Percentiles rank a stretch among this genome's conserved stretches.
Conservation (phyloP, 2,888 invertebrate genomes). For the Microctonus aethiopoides region DNA sequence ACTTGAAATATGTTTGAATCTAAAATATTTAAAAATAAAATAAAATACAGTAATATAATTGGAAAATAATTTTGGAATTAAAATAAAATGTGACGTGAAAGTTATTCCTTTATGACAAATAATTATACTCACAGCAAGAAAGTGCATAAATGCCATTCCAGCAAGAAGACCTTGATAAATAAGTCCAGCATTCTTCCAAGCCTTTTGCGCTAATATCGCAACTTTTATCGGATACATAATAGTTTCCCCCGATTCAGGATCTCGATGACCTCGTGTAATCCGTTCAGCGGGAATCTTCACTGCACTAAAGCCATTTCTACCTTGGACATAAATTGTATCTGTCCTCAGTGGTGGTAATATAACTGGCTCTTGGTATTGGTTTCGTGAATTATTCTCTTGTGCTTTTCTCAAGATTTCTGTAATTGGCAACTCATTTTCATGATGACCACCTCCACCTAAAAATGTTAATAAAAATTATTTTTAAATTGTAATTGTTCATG, state of each 20-base stretch:
- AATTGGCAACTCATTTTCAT: conserved; percentile 56
- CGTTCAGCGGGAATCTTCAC: conserved; percentile 52
- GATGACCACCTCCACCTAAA: conserved; percentile 4
- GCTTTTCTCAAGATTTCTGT: conserved; percentile 58
- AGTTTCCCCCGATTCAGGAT: conserved; percentile 20
- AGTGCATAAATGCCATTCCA: conserved; percentile 62
- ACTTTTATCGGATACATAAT: conserved; percentile 52
- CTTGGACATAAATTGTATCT: conserved; percentile 61
- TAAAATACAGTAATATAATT: neutral
- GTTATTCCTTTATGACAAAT: conserved; percentile 13
- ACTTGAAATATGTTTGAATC: conserved; percentile 53
- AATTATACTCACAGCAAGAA: conserved; percentile 54
- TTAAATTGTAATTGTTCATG: neutral
- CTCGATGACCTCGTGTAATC: conserved; percentile 23
- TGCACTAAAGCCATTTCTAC: conserved; percentile 60
- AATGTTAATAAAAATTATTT: neutral
- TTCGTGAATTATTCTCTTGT: conserved; percentile 49
- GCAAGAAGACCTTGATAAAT: conserved; percentile 62
- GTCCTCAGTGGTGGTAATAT: conserved; percentile 56
- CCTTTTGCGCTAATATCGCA: conserved; percentile 59
- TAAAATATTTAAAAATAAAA: conserved; percentile 36
- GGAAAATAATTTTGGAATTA: neutral
- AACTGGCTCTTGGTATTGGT: conserved; percentile 55
- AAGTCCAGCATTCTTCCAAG: conserved; percentile 55
- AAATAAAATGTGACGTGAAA: neutral